Evolutionary conservation across 2,113 vertebrate species (phyloP), one percentile per base, ranked within the genome.

Genomic region (Probosciger aterrimus): DNA sequence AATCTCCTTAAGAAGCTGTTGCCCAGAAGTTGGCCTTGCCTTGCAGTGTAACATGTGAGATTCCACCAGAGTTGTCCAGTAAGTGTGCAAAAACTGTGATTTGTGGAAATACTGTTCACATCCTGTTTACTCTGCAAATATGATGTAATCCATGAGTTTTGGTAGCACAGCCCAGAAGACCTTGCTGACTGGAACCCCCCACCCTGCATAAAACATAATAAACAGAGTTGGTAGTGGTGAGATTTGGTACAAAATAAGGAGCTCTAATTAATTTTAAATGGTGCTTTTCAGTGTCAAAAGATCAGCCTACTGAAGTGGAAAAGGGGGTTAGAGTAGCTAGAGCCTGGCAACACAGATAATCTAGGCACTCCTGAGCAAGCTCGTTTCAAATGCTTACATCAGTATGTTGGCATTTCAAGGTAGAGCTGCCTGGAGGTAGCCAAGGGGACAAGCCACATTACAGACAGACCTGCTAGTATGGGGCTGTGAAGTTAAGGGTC

Each of bases 251-350:
- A 97, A 98, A 98, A 97, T 98, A 98, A 98, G 97, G 98, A 98
- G 98, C 98, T 99, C 99, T 99, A 99, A 99, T 99, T 99, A 98
- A 99, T 99, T 99, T 99, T 98, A 99, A 99, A 99, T 99, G 98
- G 98, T 98, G 98, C 99, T 99, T 98, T 99, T 98, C 98, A 98
- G 98, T 98, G 98, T 98, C 98, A 97, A 98, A 98, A 98, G 98
- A 98, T 99, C 98, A 99, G 98, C 96, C 98, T 98, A 97, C 94
- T 98, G 97, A 98, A 99, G 98, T 99, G 98, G 98, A 99, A 99
- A 99, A 98, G 98, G 98, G 98, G 98, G 98, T 97, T 98, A 97
- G 98, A 98, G 98, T 97, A 97, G 98, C 94, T 95, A 98, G 98
- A 98, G 98, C 99, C 98, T 98, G 98, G 99, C 99, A 99, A 99